A percentile compares a stretch with the other conserved stretches of the same genome.
Evolutionary conservation across 2,888 invertebrate species (phyloP).

Genomic region (Bugula neritina): DNA sequence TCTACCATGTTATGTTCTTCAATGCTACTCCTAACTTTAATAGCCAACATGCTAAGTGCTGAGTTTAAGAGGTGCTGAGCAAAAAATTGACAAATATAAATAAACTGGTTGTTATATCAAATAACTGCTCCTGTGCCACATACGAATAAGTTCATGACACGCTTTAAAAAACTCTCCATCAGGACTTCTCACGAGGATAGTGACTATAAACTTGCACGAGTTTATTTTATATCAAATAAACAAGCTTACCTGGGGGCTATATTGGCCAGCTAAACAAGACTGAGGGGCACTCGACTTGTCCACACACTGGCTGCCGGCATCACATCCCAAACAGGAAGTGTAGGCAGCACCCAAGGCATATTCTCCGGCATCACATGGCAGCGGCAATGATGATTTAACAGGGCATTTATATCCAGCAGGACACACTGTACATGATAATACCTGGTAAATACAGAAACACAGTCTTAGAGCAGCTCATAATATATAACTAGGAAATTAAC

Average conservation of each 20-base stretch:
- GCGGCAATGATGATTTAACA: slow-evolving; percentile 15
- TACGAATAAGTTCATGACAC: no score
- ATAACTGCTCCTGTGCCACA: no score
- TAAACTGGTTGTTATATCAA: no score
- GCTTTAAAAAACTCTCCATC: no score
- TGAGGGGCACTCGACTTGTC: slow-evolving; percentile 6
- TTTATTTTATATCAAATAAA: neutral
- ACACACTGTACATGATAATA: slow-evolving; percentile 37
- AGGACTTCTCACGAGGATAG: neutral
- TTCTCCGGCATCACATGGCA: slow-evolving; percentile 14
- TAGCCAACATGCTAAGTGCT: no score
- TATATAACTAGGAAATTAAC: no score
- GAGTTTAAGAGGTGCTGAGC: no score
- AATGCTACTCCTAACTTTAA: no score
- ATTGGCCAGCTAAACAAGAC: slow-evolving; percentile 6
- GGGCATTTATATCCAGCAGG: slow-evolving; percentile 40
- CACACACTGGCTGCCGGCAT: slow-evolving; percentile 23
- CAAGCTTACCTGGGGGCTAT: slow-evolving; percentile 13
- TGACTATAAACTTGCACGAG: neutral
- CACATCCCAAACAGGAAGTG: neutral
- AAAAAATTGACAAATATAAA: no score
- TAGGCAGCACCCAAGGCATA: slow-evolving; percentile 9
- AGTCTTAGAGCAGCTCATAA: no score
- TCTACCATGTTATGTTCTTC: no score
- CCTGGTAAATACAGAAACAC: slow-evolving; percentile 3